Base-by-base conservation (phyloP, 2,113 vertebrate species). In the Psittacara wagleri region DNA sequence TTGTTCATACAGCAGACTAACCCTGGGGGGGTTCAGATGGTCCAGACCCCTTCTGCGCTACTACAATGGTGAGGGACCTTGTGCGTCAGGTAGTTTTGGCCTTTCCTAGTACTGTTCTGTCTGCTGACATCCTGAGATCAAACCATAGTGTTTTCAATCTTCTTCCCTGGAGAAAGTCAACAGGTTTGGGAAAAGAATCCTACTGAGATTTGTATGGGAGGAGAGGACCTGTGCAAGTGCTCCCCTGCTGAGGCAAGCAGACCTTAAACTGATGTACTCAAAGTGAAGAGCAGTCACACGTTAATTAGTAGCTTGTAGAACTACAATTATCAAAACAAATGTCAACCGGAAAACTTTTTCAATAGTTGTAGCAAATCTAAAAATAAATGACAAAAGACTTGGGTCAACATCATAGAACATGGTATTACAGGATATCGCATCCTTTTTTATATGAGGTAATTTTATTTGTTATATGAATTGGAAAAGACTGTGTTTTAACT, bases 401-500 rank as follows among this genome's bases (percentile, higher is more conserved):
- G 6, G 77, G 52, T 80, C 7, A 5, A 88, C 76, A 73, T 75
- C 43, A 35, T 4, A 68, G 51, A 83, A 85, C 16, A 4, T 39
- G 69, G 7, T 90, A 44, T 64, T 84, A 64, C 37, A 1, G 7
- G 57, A 3, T 83, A 49, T 35, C 52, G 78, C 51, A 91, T 92
- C 46, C 59, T 68, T 35, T 90, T 77, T 86, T 91, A 64, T 86
- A 79, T 70, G 18, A 61, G 63, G 66, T 68, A 86, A 37, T 96
- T 95, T 85, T 80, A 77, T 93, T 95, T 16, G 1, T 39, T 59
- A 72, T 66, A 59, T 85, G 55, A 90, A 90, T 88, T 70, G 61
- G 63, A 85, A 80, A 93, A 62, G 63, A 91, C 74, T 66, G 37
- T 89, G 84, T 90, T 96, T 86, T 83, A 88, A 69, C 17, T 96